Evolutionary conservation across 2,113 vertebrate species (phyloP).

Genomic region (Pseudopodoces humilis): DNA sequence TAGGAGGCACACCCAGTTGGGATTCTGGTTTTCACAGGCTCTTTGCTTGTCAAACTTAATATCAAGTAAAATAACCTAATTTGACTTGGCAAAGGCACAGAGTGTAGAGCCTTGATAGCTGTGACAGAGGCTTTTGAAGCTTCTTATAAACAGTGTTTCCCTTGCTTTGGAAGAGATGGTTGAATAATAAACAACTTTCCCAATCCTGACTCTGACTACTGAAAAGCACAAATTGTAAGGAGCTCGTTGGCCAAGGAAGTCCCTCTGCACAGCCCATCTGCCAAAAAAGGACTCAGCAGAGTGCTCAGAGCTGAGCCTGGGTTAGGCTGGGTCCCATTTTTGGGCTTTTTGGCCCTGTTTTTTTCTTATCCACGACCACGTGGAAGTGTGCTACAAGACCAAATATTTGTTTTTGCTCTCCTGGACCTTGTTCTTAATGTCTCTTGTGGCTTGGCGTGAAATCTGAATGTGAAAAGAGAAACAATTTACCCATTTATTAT

Average conservation of each 20-base stretch:
- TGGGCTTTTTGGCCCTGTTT: not conserved
- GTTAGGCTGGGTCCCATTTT: not conserved
- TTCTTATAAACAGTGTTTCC: slow-evolving; percentile 72
- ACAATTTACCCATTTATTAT: not conserved
- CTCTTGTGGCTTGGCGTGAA: not conserved
- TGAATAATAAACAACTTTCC: slow-evolving; percentile 77
- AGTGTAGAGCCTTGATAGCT: slow-evolving; percentile 72
- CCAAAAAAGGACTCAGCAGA: not conserved
- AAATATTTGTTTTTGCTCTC: not conserved
- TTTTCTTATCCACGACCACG: not conserved
- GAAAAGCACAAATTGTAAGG: slow-evolving; percentile 12
- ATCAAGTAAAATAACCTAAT: slow-evolving; percentile 82
- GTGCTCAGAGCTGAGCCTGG: not conserved
- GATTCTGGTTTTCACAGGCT: slow-evolving; percentile 79
- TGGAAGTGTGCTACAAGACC: not conserved
- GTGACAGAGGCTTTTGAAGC: slow-evolving; percentile 75
- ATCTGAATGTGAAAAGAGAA: not conserved
- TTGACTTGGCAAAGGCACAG: slow-evolving; percentile 77
- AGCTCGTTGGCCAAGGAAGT: slow-evolving; percentile 15
- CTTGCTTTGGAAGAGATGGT: slow-evolving; percentile 62
- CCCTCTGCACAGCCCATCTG: not conserved
- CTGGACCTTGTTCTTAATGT: not conserved
- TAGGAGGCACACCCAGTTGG: slow-evolving; percentile 75
- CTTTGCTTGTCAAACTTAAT: slow-evolving; percentile 83
- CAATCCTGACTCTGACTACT: not conserved